Evolutionary conservation across 2,113 vertebrate genomes (phyloP).

Genomic region (Rhea pennata): DNA sequence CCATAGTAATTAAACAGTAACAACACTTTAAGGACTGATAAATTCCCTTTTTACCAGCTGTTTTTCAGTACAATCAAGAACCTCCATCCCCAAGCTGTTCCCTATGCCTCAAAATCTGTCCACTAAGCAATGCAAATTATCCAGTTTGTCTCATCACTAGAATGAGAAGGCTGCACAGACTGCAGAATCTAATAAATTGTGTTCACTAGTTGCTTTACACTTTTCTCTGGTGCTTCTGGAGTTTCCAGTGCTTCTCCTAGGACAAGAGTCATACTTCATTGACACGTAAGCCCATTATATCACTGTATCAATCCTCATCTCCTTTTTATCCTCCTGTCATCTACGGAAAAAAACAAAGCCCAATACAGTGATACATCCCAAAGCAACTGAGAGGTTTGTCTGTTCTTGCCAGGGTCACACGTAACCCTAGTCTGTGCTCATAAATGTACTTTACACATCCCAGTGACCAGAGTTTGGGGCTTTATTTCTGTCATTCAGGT

Average conservation of each 20-base stretch:
- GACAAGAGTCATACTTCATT: background rate
- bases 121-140: too few relatives aligned
- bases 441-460: background rate
- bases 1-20: background rate
- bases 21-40: background rate
- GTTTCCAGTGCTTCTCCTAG: background rate
- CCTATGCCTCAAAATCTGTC: too few relatives aligned
- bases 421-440: background rate
- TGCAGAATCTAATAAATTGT: background rate
- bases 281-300: fast-evolving
- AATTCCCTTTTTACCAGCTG: background rate
- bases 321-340: background rate
- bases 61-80: background rate
- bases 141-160: background rate
- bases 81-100: background rate
- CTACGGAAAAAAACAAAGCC: background rate
- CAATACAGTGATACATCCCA: fast-evolving
- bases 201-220: background rate
- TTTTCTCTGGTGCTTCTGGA: background rate
- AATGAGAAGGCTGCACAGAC: background rate
- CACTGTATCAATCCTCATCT: background rate
- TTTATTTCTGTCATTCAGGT: background rate
- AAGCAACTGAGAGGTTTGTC: background rate
- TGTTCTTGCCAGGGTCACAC: fast-evolving
- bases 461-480: fast-evolving